phyloP scores from a whole-genome alignment of 2,113 vertebrate species.

The Zapus hudsonius region DNA sequence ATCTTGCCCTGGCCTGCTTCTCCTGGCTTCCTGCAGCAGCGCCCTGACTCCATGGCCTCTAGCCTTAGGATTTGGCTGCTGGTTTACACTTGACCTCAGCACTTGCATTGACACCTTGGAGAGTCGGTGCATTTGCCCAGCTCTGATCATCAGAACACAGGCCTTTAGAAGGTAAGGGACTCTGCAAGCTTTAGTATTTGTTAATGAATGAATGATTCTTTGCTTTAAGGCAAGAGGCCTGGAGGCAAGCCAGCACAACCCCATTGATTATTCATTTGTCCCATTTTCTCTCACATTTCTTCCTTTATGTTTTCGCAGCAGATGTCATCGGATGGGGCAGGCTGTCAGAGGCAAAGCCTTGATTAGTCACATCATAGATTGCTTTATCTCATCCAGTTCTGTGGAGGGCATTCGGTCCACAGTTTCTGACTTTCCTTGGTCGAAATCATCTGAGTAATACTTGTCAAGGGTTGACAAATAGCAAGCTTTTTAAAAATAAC shows the following conservation, averaged over 20 bases:
- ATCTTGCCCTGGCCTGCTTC: background rate
- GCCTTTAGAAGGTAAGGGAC: background rate
- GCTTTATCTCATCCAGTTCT: background rate
- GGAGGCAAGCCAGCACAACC: background rate
- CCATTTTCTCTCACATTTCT: background rate
- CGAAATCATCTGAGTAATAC: background rate
- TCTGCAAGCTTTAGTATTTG: background rate
- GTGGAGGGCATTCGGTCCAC: background rate
- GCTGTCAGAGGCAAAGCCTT: background rate
- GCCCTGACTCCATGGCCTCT: background rate
- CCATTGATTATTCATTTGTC: background rate
- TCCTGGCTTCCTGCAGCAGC: background rate
- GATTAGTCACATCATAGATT: background rate
- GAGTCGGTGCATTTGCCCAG: background rate
- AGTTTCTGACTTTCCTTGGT: background rate
- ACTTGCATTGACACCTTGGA: background rate
- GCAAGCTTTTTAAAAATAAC: background rate
- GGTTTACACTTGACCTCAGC: background rate
- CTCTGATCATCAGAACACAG: background rate
- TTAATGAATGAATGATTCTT: background rate
- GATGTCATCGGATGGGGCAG: background rate
- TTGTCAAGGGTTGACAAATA: background rate
- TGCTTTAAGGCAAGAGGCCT: background rate
- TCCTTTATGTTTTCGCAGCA: background rate
- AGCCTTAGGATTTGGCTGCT: background rate